These are phyloP conservation scores for Leptodactylus fallax DNA, from an alignment of 2,797 vertebrate species.

Conservation along the genomic window DNA sequence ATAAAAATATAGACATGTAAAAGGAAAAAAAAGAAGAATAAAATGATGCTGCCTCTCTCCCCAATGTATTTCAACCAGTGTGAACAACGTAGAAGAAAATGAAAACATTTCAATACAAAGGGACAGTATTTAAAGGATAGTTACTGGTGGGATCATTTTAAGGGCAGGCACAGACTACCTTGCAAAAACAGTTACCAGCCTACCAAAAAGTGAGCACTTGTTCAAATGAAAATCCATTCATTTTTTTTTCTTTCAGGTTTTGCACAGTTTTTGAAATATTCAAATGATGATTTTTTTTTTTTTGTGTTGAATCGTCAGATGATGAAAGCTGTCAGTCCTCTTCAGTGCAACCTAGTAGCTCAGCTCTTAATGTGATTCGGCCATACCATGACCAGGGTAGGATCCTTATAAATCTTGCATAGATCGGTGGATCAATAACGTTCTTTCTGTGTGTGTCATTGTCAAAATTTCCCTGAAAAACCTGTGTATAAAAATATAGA, in stretches of 20 bases:
- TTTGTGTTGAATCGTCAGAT: slow-evolving; percentile 59
- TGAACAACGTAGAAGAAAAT: slow-evolving; percentile 71
- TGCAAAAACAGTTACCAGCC: slow-evolving; percentile 82
- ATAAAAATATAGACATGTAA: slow-evolving; percentile 46
- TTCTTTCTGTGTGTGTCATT: slow-evolving; percentile 99
- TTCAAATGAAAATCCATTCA: slow-evolving; percentile 81
- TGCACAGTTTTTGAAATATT: slow-evolving; percentile 79
- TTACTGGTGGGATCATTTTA: slow-evolving; percentile 71
- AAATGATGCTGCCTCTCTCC: slow-evolving; percentile 72
- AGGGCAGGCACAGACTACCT: slow-evolving; percentile 81
- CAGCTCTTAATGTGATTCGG: slow-evolving; percentile 93
- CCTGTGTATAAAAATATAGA: slow-evolving; percentile 74
- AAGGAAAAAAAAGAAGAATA: slow-evolving; percentile 65
- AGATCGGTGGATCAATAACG: slow-evolving; percentile 92
- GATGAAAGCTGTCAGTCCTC: slow-evolving; percentile 82
- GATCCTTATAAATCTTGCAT: slow-evolving; percentile 88
- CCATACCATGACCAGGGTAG: slow-evolving; percentile 99
- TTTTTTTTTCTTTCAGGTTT: slow-evolving; percentile 87
- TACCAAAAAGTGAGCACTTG: slow-evolving; percentile 84
- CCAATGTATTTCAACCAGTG: slow-evolving; percentile 68
- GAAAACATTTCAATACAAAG: slow-evolving; percentile 72
- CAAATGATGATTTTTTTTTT: slow-evolving; percentile 67
- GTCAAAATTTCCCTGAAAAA: slow-evolving; percentile 99
- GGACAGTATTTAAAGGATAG: slow-evolving; percentile 70
- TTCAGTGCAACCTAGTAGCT: slow-evolving; percentile 92